phyloP scores from a whole-genome alignment of 2,113 vertebrate species.

The Entomyzon cyanotis region DNA sequence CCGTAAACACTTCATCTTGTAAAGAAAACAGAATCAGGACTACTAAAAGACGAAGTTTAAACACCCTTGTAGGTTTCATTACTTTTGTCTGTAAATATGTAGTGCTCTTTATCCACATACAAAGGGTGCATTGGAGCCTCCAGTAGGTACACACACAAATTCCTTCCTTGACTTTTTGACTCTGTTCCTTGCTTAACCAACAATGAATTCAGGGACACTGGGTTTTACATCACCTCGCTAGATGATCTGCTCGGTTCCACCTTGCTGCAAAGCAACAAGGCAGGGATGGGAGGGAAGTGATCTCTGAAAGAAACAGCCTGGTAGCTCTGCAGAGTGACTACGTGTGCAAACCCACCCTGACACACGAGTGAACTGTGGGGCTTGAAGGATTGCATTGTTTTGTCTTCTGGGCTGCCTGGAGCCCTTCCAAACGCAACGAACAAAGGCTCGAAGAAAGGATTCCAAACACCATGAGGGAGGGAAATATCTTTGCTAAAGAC shows the following conservation, averaged over 20 bases:
- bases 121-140: neutral
- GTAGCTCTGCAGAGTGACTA: neutral
- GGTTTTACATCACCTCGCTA: neutral
- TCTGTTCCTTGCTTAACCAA: neutral
- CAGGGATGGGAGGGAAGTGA: neutral
- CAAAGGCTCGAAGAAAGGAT: slow-evolving; percentile 60
- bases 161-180: neutral
- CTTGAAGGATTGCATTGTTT: slow-evolving; percentile 50
- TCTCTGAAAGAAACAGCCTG: neutral
- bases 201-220: neutral
- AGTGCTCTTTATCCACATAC: neutral
- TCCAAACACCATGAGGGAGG: neutral
- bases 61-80: neutral
- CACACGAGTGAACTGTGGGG: neutral
- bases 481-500: slow-evolving; percentile 12
- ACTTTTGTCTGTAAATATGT: neutral
- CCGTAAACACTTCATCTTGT: neutral
- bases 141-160: neutral
- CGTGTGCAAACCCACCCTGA: neutral
- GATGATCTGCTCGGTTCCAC: neutral
- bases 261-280: neutral
- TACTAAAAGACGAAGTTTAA: neutral
- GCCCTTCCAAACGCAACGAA: slow-evolving; percentile 56
- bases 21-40: neutral
- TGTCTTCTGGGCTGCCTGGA: slow-evolving; percentile 59